Evolutionary conservation across 2,797 vertebrate species (phyloP), one percentile per base, ranked within the genome.

Genomic region (Sternotherus odoratus): DNA sequence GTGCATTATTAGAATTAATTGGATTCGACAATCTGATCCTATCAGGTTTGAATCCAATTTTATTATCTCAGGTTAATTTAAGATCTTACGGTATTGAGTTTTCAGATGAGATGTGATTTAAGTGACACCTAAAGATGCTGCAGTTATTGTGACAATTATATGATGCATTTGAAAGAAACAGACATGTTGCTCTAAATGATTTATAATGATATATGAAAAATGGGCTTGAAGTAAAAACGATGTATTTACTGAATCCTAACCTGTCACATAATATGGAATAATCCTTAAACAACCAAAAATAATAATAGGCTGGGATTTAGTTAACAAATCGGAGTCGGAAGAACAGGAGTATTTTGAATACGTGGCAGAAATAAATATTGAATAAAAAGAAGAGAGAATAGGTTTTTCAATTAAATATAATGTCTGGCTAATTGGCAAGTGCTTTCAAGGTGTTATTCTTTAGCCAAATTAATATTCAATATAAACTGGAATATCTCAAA

Each of bases 11-110:
- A 90, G 46, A 82, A 80, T 83, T 43, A 77, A 54, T 72, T 86
- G 86, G 46, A 82, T 88, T 12, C 89, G 79, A 88, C 4, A 4
- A 82, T 60, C 48, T 86, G 90, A 93, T 89, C 69, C 43, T 82
- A 96, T 96, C 84, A 66, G 66, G 43, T 89, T 91, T 77, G n/a
- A 95, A 89, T 39, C 4, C 6, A 57, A 4, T 90, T 83, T 83
- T 75, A 1, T 79, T 75, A 5, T 80, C 16, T 79, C 83, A 56
- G 3, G 1, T 48, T 87, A 85, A 77, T 54, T 90, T 82, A 13
- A 85, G 28, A 6, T 54, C 7, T 74, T 48, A 72, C 0, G 46
- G 6, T 10, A 83, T 75, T 80, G 36, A 2, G 83, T 80, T 51
- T 82, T 77, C 15, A 21, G 82, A 79, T 48, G 1, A 57, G 66